phyloP scores from a whole-genome alignment of 2,888 invertebrate genomes.

The Mylabris sibirica region DNA sequence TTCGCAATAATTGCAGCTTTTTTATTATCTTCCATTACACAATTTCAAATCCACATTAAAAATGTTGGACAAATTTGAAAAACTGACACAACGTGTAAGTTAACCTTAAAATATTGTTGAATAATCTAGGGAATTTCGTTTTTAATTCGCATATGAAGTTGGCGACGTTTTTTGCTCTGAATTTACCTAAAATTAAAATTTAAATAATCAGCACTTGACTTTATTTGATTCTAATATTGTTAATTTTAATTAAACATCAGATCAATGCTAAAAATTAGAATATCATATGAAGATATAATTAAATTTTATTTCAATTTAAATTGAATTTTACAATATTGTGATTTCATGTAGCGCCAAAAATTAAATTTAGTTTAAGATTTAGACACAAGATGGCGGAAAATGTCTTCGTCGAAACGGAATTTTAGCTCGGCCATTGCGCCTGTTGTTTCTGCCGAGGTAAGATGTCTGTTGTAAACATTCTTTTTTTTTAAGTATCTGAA shows the following conservation, averaged over 20 bases:
- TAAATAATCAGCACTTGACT: too few relatives aligned
- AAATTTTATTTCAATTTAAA: neutral
- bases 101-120: neutral
- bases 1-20: neutral
- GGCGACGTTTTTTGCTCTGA: too few relatives aligned
- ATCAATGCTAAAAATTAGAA: too few relatives aligned
- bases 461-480: conserved; percentile 34
- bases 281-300: too few relatives aligned
- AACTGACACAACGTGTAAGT: neutral
- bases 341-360: neutral
- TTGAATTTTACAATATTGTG: neutral
- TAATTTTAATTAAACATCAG: neutral
- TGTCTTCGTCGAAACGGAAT: neutral
- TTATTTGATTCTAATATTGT: neutral
- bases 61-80: neutral
- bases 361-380: neutral
- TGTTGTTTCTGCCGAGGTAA: conserved; percentile 56
- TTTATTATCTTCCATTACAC: neutral
- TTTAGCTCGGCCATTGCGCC: conserved; percentile 51
- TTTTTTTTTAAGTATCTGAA: conserved; percentile 27
- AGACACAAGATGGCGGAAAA: neutral
- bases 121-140: neutral
- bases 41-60: neutral
- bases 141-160: neutral
- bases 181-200: neutral